A percentile compares a stretch with the other conserved stretches of the same genome.
Conservation (phyloP, 2,113 vertebrate species). For the Tilapia sparmanii region DNA sequence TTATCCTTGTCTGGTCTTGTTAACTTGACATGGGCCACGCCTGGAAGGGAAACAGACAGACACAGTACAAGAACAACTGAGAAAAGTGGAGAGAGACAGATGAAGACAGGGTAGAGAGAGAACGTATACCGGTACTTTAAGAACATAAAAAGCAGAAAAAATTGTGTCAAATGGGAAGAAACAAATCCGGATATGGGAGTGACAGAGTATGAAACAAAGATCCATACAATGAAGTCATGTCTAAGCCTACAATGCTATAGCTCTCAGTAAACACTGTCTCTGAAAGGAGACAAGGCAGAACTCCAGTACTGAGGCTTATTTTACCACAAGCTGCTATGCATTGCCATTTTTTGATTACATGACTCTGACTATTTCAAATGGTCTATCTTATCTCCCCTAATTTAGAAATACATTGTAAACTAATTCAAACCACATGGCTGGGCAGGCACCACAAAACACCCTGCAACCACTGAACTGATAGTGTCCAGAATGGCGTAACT, state of each 20-base stretch:
- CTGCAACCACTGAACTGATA: slow-evolving; percentile 6
- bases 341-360: slow-evolving; percentile 37
- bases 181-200: neutral
- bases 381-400: slow-evolving; percentile 29
- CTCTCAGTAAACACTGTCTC: slow-evolving; percentile 13
- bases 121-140: neutral
- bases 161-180: neutral
- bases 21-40: slow-evolving; percentile 55
- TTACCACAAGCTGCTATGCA: slow-evolving; percentile 11
- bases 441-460: neutral
- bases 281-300: slow-evolving; percentile 4
- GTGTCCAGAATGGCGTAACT: slow-evolving; percentile 15
- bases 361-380: slow-evolving; percentile 1
- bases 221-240: neutral
- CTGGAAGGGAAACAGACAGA: slow-evolving; percentile 16
- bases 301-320: slow-evolving; percentile 11
- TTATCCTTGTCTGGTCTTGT: slow-evolving; percentile 59
- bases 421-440: slow-evolving; percentile 14
- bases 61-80: neutral
- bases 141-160: neutral
- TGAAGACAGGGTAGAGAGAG: neutral
- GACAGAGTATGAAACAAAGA: neutral
- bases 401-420: slow-evolving; percentile 24
- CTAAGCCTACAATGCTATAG: neutral
- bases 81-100: neutral